Base-by-base conservation (phyloP, 2,113 vertebrate genomes). In the Catharus fuscescens region DNA sequence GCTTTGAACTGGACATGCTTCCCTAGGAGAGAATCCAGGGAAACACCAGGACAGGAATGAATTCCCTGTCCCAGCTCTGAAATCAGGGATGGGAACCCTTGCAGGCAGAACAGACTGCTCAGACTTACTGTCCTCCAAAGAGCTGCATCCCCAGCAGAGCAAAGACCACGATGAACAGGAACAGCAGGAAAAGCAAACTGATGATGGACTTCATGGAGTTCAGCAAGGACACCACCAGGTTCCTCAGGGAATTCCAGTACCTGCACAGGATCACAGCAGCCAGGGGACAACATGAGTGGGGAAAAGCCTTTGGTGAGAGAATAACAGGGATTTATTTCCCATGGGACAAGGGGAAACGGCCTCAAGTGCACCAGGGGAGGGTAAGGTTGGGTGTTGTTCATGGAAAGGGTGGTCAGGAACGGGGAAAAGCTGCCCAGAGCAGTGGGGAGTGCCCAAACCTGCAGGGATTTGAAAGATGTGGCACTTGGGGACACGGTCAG, bases 141-240 rank as follows among this genome's bases (percentile, higher is more conserved):
- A 99, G 99, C 97, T 99, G 99, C 99, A 99, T 99, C 78, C 99
- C 99, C 94, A 99, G 98, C 96, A 99, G 93, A 48, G 99, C 99
- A 7, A 99, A 99, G 88, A 99, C 99, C 83, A 99, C 99, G 0
- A 99, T 99, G 98, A 99, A 99, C 50, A 99, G 98, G 97, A 99
- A 99, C 6, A 99, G 99, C 69, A 99, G 98, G 97, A 99, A 99
- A 25, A 99, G 97, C 73, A 99, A 97, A 95, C 99, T 99, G 98
- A 99, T 98, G 96, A 99, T 99, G 76, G 99, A 99, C 91, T 99
- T 99, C 99, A 99, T 99, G 80, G 99, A 99, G 97, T 99, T 99
- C 47, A 99, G 98, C 96, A 99, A 95, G 42, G 99, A 99, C 5
- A 99, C 99, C 80, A 99, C 99, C 94, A 99, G 96, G 74, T 99